Evolutionary conservation across 2,797 vertebrate genomes (phyloP), one percentile per base, ranked within the genome.

Genomic region (Gastrophryne carolinensis): DNA sequence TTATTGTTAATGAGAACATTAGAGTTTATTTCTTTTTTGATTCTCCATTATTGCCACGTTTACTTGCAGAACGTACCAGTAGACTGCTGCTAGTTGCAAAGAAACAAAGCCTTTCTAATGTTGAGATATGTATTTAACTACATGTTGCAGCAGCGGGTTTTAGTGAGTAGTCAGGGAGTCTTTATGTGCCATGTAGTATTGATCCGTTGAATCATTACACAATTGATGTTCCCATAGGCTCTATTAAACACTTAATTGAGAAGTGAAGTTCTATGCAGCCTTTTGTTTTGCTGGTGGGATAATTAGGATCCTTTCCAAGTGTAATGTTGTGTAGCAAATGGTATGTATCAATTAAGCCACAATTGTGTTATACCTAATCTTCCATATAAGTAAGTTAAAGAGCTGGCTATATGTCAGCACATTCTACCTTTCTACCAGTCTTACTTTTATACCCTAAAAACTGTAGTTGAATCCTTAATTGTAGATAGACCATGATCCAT

Each of bases 221-320:
- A 11, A 57, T 56, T 52, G 52, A 72, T 72, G 37, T 50, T 78
- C 67, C 75, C 68, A 29, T 64, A 56, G 60, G 67, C 67, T 72
- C 67, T 60, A 78, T 72, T 78, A 78, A 52, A 58, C 63, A 58
- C 60, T 78, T 78, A 71, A 78, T 72, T 65, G 66, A 52, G 41
- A 70, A 53, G 50, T 65, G 63, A 71, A 62, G 19, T 65, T 47
- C 39, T 72, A 44, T 60, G 53, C 35, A 58, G 30, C 17, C 41
- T 66, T 62, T 26, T 65, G 11, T 72, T 32, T 21, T 57, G 58
- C 58, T 63, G 37, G 15, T 17, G 32, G 60, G 15, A 68, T 67
- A 56, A 56, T 64, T 3, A 7, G 67, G 52, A 37, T 41, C 58
- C 12, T 57, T 23, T 32, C 24, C 29, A 50, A 65, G 21, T 39